Evolutionary conservation across 2,888 invertebrate genomes (phyloP), one percentile per base, ranked within the genome.

Genomic region (Lacanobia wlatinum): DNA sequence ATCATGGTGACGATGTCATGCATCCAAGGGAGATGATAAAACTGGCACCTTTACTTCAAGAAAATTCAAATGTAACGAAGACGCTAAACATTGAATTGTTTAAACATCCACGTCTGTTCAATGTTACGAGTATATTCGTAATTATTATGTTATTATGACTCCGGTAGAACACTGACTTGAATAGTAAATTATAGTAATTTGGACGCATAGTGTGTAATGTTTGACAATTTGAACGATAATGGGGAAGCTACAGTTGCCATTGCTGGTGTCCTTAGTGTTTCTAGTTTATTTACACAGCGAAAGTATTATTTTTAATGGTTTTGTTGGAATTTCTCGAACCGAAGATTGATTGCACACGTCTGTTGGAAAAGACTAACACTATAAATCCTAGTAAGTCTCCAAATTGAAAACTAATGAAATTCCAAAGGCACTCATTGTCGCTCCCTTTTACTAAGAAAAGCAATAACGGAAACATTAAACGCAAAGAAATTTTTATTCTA

Each of bases 101-200:
- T 46, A 72, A 53, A 56, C 73, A 62, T 66, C 56, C 64, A 80
- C 68, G 65, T 53, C 52, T 58, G 40, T 79, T 69, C 68, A 75
- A 81, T 73, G 82, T 72, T 70, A n/a, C n/a, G n/a, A n/a, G n/a
- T n/a, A 62, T 80, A 59, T 70, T 76, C 65, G 58, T 71, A 69
- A 80, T 83, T 71, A 64, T 70, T 64, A 53, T 64, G 64, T 61
- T 69, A 59, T 78, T 72, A 73, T 69, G 68, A 60, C 43, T 78
- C 53, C 34, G 12, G 6, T 64, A 9, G 50, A 66, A 83, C 59
- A 78, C 62, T 59, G 59, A 53, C 52, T 63, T 40, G 18, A 69
- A 68, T 69, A 53, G 73, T 73, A 73, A 78, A 80, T 63, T 1
- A 73, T 73, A 56, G 62, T 73, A 48, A 55, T 53, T 72, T 55